phyloP scores from a whole-genome alignment of 2,113 vertebrate genomes.

The Spermophilus dauricus region DNA sequence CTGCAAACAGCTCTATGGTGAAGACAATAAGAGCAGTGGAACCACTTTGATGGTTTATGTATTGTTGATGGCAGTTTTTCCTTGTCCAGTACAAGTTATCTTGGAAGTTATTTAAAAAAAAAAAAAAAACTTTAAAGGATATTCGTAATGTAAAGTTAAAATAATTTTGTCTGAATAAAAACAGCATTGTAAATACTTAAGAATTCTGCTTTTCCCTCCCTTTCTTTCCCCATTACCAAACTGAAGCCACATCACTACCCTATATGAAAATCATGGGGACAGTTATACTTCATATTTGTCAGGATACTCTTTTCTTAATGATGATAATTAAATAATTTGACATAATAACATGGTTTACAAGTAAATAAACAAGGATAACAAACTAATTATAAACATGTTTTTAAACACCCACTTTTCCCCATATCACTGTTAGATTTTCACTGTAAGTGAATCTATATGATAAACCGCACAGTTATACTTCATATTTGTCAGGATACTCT shows the following conservation, averaged over 20 bases:
- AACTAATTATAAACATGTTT: not conserved
- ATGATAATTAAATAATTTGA: constrained; percentile 28
- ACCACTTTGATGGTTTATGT: not conserved
- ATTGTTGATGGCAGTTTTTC: constrained; percentile 50
- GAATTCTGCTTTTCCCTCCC: not conserved
- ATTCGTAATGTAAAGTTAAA: constrained; percentile 66
- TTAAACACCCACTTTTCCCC: not conserved
- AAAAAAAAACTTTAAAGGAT: constrained; percentile 47
- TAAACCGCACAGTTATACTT: not conserved
- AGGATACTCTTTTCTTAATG: not conserved
- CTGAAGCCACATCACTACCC: not conserved
- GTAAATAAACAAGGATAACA: not conserved
- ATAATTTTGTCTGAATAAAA: constrained; percentile 82
- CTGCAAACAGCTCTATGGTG: not conserved
- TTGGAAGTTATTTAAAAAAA: constrained; percentile 50
- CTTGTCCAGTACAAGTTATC: not conserved
- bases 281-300: not conserved
- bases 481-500: no score
- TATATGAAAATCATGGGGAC: not conserved
- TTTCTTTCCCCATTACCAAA: no score
- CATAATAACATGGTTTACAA: not conserved
- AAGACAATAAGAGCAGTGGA: not conserved
- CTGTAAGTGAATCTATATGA: constrained; percentile 6
- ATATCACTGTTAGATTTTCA: not conserved
- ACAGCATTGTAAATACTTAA: constrained; percentile 59